phyloP scores from a whole-genome alignment of 2,888 invertebrate species.

The Bellardia pandia region DNA sequence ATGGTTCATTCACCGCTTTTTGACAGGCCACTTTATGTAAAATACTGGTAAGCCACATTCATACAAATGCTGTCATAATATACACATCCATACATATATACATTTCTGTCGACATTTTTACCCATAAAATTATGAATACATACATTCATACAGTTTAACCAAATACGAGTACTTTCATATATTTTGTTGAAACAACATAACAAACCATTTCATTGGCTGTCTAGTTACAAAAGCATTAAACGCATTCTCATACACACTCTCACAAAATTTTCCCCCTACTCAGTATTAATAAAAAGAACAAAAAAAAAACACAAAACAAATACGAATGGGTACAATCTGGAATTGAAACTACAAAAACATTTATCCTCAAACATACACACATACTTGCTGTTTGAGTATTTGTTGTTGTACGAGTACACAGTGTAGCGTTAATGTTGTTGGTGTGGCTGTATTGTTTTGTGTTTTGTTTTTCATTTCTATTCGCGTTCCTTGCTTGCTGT shows the following conservation, averaged over 20 bases:
- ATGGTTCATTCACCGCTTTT: constrained; percentile 79
- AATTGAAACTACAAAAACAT: constrained; percentile 56
- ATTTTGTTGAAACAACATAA: constrained; percentile 68
- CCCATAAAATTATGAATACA: constrained; percentile 61
- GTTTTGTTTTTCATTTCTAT: constrained; percentile 56
- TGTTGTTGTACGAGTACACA: constrained; percentile 11
- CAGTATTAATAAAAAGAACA: neutral
- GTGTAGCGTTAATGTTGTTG: neutral
- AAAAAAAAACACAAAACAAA: neutral
- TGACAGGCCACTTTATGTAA: constrained; percentile 73
- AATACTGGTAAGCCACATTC: constrained; percentile 76
- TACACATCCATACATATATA: constrained; percentile 67
- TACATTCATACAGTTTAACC: constrained; percentile 47
- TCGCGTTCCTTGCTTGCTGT: constrained; percentile 45
- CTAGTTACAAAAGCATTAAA: constrained; percentile 60
- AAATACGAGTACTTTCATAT: constrained; percentile 27
- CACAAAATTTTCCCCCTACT: constrained; percentile 70
- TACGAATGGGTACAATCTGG: constrained; percentile 44
- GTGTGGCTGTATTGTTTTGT: constrained; percentile 45
- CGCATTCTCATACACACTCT: constrained; percentile 72
- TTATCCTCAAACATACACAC: neutral
- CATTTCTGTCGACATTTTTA: constrained; percentile 53
- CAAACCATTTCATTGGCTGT: constrained; percentile 82
- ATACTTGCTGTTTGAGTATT: constrained; percentile 41
- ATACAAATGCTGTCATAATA: constrained; percentile 73